These are phyloP conservation scores for Epinephelus coioides DNA, from an alignment of 2,797 vertebrate genomes.

Conservation along the genomic window DNA sequence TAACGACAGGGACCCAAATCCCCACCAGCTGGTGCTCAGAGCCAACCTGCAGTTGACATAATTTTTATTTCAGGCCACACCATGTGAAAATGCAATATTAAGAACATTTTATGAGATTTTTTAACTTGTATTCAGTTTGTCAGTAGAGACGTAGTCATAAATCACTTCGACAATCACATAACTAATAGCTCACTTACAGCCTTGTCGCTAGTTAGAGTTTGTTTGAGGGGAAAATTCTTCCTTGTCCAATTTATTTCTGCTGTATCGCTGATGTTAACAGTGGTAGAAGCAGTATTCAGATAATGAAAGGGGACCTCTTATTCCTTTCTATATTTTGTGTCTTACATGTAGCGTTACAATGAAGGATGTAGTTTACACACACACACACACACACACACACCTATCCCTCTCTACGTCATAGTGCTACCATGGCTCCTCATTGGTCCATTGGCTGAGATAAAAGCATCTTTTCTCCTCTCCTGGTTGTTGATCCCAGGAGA, in stretches of 20 bases:
- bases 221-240: too few relatives aligned
- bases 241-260: too few relatives aligned
- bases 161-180: background rate
- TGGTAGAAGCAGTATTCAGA: too few relatives aligned
- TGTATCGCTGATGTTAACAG: too few relatives aligned
- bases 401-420: background rate
- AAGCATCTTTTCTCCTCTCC: constrained; percentile 24
- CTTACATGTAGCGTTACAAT: too few relatives aligned
- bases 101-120: background rate
- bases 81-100: background rate
- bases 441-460: constrained; percentile 20
- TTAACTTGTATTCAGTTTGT: background rate
- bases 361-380: too few relatives aligned
- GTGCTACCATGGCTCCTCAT: background rate
- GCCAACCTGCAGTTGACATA: background rate
- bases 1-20: background rate
- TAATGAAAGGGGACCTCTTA: too few relatives aligned
- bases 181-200: too few relatives aligned
- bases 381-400: background rate
- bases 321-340: too few relatives aligned
- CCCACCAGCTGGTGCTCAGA: background rate
- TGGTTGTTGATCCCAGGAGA: constrained; percentile 41
- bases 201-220: too few relatives aligned
- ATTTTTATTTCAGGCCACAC: background rate
- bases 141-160: background rate